Base-by-base conservation (phyloP, 2,797 vertebrate genomes). In the Silurus aristotelis region DNA sequence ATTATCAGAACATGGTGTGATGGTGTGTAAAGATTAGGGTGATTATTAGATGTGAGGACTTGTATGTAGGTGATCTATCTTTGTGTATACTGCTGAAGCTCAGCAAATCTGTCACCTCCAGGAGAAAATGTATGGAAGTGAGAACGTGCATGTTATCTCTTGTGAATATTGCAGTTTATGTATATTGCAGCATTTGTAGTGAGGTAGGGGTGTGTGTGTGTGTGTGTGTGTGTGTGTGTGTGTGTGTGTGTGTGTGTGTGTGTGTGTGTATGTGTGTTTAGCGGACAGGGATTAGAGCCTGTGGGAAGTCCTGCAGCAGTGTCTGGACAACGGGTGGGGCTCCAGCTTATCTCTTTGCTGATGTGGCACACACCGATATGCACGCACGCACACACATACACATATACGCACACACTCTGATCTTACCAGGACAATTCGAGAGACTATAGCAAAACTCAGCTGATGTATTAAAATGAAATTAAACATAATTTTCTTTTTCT, bases 331-430 rank as follows among this genome's bases (percentile, higher is more conserved):
- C 71, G 68, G 72, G 55, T 81, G 73, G 72, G 84, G 60, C 48
- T 75, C 48, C n/a, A 20, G 9, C 17, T 77, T 60, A 60, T 38
- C 89, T 87, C 89, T 90, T 84, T 90, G 91, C 87, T 90, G 77
- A 88, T 91, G 73, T 66, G 85, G 60, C 81, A 31, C 55, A 20
- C 31, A 43, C 58, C 17, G 27, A 76, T 77, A 67, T 83, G 71
- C 55, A 80, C 70, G 48, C 71, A 71, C 70, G 48, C 71, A 55
- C 71, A 25, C 48, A 52, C 48, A 52, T 3, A 52, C 48, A 52
- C 48, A 52, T 4, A 52, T 0, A 52, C 48, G 0, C 48, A 52
- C 48, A 38, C 38, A 38, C 38, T 38, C 72, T 1, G 1, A 58
- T 25, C 14, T 77, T 77, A 60, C 27, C 73, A 27, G 3, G n/a